Evolutionary conservation across 2,797 vertebrate genomes (phyloP).

Genomic region (Petrocephalus schoutedeni): DNA sequence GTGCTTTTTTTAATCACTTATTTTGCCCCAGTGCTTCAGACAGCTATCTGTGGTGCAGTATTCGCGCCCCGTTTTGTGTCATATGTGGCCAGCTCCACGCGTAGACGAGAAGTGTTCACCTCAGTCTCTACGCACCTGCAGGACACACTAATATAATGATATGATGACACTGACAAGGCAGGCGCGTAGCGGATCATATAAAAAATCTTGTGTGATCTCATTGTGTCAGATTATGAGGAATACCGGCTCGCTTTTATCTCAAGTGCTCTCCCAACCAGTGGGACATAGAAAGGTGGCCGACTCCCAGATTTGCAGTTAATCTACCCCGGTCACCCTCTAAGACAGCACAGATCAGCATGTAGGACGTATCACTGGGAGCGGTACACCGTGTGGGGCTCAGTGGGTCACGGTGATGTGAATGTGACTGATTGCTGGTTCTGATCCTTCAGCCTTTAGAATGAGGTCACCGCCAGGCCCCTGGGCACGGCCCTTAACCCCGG

Average conservation of each 20-base stretch:
- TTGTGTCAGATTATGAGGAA: not conserved
- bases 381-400: not conserved
- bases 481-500: not conserved
- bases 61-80: not conserved
- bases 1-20: not conserved
- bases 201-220: not conserved
- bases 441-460: not conserved
- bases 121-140: not conserved
- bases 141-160: not conserved
- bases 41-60: not conserved
- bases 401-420: not conserved
- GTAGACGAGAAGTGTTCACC: not conserved
- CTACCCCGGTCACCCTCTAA: no score
- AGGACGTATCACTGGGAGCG: not conserved
- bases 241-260: not conserved
- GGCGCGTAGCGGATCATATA: not conserved
- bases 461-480: not conserved
- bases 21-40: no score
- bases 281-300: not conserved
- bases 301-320: not conserved
- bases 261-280: conserved; percentile 33
- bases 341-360: not conserved
- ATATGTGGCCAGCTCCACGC: not conserved
- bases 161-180: not conserved
- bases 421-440: not conserved